phyloP scores from a whole-genome alignment of 1,140 invertebrate species.

The Drosophila gunungcola region DNA sequence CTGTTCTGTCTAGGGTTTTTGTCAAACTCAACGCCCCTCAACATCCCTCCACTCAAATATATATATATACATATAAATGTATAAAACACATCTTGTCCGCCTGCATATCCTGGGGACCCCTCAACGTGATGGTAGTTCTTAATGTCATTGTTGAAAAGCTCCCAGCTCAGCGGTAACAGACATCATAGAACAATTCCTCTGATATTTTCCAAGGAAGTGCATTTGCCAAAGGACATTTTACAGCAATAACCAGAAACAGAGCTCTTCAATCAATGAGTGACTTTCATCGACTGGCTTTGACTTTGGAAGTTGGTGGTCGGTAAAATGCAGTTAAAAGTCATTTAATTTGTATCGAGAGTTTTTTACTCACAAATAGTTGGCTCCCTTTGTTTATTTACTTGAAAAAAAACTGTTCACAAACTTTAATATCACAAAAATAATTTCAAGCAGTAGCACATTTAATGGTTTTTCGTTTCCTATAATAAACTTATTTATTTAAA shows the following conservation, averaged over 20 bases:
- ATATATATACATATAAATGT: neutral
- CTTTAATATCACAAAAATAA: neutral
- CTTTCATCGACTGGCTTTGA: neutral
- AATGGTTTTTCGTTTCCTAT: neutral
- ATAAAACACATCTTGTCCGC: conserved; percentile 14
- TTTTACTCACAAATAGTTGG: neutral
- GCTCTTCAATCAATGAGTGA: conserved; percentile 19
- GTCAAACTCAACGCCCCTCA: conserved; percentile 17
- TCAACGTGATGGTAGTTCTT: conserved; percentile 42
- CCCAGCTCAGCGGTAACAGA: conserved; percentile 13
- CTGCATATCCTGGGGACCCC: conserved; percentile 19
- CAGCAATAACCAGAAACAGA: conserved; percentile 55
- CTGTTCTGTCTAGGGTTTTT: conserved; percentile 26
- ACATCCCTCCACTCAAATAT: neutral
- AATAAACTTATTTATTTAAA: neutral
- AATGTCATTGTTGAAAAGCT: conserved; percentile 60
- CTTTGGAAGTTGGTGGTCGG: neutral
- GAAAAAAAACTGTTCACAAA: neutral
- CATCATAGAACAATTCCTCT: conserved; percentile 18
- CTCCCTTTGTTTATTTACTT: neutral
- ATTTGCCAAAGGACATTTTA: conserved; percentile 48
- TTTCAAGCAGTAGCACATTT: neutral
- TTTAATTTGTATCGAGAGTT: conserved; percentile 2
- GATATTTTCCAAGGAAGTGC: conserved; percentile 35
- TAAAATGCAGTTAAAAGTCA: neutral